A percentile compares a stretch with the other conserved stretches of the same genome.
These are phyloP conservation scores for Arctocebus calabarensis DNA, from an alignment of 2,797 vertebrate species.

Conservation along the genomic window DNA sequence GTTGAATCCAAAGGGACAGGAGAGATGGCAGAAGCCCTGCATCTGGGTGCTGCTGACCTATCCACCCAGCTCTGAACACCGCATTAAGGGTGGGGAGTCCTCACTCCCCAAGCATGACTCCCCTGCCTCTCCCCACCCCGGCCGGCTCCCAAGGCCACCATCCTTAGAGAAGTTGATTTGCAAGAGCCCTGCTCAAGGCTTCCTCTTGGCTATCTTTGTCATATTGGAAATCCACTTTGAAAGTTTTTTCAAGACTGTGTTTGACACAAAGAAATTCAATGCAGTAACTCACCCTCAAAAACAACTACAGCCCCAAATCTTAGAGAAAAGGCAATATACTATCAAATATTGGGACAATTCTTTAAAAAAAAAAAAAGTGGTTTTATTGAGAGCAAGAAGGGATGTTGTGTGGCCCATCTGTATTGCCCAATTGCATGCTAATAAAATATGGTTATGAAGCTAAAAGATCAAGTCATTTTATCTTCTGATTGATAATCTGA, in stretches of 20 bases:
- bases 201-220: neutral
- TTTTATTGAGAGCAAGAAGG: neutral
- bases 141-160: neutral
- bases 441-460: constrained; percentile 39
- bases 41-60: rapidly evolving
- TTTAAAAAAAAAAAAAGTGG: constrained; percentile 57
- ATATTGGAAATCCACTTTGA: constrained; percentile 19
- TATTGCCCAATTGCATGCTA: neutral
- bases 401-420: neutral
- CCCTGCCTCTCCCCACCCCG: neutral
- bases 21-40: neutral
- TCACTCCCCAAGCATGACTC: neutral
- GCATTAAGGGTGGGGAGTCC: too few relatives aligned
- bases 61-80: rapidly evolving
- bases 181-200: neutral
- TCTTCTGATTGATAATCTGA: neutral
- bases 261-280: constrained; percentile 38
- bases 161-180: neutral
- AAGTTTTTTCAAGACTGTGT: neutral
- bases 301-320: neutral
- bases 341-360: neutral
- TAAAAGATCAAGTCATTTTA: constrained; percentile 56
- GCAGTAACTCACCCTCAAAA: neutral
- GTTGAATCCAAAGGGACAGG: neutral
- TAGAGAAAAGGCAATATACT: neutral